Base-by-base conservation (phyloP, 1,140 invertebrate genomes). In the Linepithema humile region DNA sequence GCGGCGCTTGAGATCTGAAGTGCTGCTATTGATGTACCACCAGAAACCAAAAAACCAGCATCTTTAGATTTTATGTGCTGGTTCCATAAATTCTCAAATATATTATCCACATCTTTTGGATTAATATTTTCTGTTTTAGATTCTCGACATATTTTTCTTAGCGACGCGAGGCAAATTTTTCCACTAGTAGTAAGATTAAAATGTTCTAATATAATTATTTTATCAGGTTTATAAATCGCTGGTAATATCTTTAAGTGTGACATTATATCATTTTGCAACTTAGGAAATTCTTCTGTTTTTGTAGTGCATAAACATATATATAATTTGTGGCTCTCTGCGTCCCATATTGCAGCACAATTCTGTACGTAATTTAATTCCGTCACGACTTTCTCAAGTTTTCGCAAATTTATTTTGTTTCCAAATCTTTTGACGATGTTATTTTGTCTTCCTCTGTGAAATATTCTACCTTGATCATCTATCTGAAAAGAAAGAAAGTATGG, bases 341-440 rank as follows among this genome's bases (percentile, higher is more conserved):
- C 85, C 95, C 95, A 96, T 32, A 96, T 80, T 86, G 95, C 94
- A 32, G 93, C 90, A 90, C 95, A 95, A 82, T 94, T 92, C 78
- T 93, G 91, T 35, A 96, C 90, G 86, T 90, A 92, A 50, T 92
- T 90, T 88, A 94, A 92, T 84, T 93, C 90, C 88, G 93, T 92
- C 10, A 95, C 92, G 67, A 94, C 93, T 87, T 93, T 91, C 93
- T 97, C 96, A 60, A 98, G 95, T 65, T 94, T 91, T 38, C 93
- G 88, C 38, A 97, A 91, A 90, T 96, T 95, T 23, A 97, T 89
- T 92, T 96, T 96, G 85, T 96, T 95, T 2, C 97, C 97, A 93
- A 96, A 96, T 92, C 97, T 94, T 94, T 98, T 98, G n/a, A 97
- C 94, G 50, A 95, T 92, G 83, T 95, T 94, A 94, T 97, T 96